Evolutionary conservation across 1,140 invertebrate species (phyloP), one percentile per base, ranked within the genome.

Genomic region (Druon quercuslanigerum): DNA sequence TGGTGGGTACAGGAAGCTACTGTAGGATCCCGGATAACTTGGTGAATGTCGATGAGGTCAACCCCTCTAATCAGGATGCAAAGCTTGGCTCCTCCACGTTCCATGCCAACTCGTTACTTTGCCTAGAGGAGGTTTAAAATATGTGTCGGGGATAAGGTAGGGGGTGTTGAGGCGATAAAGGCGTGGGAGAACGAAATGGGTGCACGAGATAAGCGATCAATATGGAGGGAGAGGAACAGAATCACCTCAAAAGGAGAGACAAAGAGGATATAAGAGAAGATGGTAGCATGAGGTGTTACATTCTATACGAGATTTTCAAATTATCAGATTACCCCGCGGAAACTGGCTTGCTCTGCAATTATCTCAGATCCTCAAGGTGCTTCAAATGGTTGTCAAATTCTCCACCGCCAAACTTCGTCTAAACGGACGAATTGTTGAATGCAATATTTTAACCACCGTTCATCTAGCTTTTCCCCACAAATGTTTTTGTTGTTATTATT

Each of bases 321-420:
- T 86, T 88, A 85, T 83, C 78, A 81, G 87, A 87, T 88, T 84
- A 88, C 84, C 85, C 78, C 79, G 83, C 80, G 83, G 80, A 85
- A 87, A 85, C 82, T 87, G 81, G 85, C 82, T 86, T 79, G 81
- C 76, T 81, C 51, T 78, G 83, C 85, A 84, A 77, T 81, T 79
- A 85, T 86, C 82, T 83, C 83, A 87, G 79, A 50, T 82, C 83
- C 85, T 88, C 5, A 33, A 33, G 25, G 25, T 5, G 20, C 20
- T 25, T 25, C 20, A 1, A 2, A 1, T 2, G 20, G 20, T 3
- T 25, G 1, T 1, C 1, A 25, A 25, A 25, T 25, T n/a, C n/a
- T n/a, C n/a, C n/a, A n/a, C n/a, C n/a, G n/a, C n/a, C n/a, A n/a
- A n/a, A n/a, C n/a, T n/a, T n/a, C n/a, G n/a, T n/a, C n/a, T n/a